phyloP scores from a whole-genome alignment of 2,888 invertebrate species.

The Acrobasis suavella region DNA sequence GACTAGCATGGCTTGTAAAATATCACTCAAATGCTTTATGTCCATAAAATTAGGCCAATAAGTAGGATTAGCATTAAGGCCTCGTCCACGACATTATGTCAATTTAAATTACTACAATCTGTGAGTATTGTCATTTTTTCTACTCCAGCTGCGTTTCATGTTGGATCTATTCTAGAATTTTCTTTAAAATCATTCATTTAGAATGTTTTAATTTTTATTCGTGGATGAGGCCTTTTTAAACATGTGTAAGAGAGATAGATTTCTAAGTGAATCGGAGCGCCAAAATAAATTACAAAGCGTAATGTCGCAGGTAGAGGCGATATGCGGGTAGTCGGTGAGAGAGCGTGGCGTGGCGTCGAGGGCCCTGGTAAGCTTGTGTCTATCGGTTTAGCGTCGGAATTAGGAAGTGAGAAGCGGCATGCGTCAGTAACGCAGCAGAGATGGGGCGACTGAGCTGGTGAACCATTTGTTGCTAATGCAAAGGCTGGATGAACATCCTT shows the following conservation, averaged over 20 bases:
- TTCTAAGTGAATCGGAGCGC: conserved; percentile 40
- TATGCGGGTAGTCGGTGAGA: conserved; percentile 57
- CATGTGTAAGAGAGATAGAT: conserved; percentile 3
- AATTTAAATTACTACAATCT: background rate
- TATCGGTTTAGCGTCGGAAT: conserved; percentile 28
- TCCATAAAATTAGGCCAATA: conserved; percentile 17
- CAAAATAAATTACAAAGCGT: conserved; percentile 51
- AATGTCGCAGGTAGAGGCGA: conserved; percentile 52
- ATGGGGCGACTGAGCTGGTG: conserved; percentile 26
- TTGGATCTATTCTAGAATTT: background rate
- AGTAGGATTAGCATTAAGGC: conserved; percentile 27
- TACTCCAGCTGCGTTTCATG: background rate
- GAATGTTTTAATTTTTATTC: background rate
- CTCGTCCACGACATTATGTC: conserved; percentile 23
- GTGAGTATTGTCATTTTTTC: background rate
- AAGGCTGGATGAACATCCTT: background rate
- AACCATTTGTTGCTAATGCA: conserved; percentile 4
- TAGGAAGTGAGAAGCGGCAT: conserved; percentile 45
- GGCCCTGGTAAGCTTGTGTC: conserved; percentile 27
- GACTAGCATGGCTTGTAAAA: background rate
- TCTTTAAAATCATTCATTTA: background rate
- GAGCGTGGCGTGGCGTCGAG: conserved; percentile 50
- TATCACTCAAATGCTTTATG: conserved; percentile 5
- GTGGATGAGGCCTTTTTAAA: conserved; percentile 3
- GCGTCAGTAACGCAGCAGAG: conserved; percentile 26